Conservation (phyloP, 2,888 invertebrate species). For the Cephus nigrinus region DNA sequence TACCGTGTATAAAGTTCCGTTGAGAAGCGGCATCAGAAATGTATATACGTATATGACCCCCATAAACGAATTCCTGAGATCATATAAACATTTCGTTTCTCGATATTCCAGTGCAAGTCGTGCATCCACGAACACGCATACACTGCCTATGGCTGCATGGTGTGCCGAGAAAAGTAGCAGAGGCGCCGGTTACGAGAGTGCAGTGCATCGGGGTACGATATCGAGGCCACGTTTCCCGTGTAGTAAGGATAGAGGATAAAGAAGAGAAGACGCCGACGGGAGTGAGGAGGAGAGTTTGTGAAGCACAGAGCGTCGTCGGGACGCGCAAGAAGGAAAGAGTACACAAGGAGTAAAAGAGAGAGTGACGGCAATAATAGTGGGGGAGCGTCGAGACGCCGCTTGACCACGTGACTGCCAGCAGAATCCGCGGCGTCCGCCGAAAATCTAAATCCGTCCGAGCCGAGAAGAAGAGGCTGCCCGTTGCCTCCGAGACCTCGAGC, state of each 20-base stretch:
- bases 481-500: conserved; percentile 21
- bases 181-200: conserved; percentile 19
- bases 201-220: conserved; percentile 10
- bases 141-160: not conserved
- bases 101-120: not conserved
- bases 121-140: not conserved
- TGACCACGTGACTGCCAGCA: conserved; percentile 48
- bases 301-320: not conserved
- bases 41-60: not conserved
- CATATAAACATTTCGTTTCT: not conserved
- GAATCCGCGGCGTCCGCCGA: conserved; percentile 60
- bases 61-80: not conserved
- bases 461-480: conserved; percentile 46
- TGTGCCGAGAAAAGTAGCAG: conserved; percentile 1
- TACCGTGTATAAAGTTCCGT: not conserved
- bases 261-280: not conserved
- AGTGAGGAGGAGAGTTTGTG: not conserved
- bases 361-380: conserved; percentile 20
- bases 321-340: conserved; percentile 10
- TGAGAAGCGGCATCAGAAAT: not conserved
- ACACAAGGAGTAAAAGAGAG: conserved; percentile 11
- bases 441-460: conserved; percentile 65
- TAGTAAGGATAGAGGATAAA: not conserved
- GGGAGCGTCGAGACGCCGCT: conserved; percentile 36
- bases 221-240: conserved; percentile 27